These are phyloP conservation scores for Silvanus unidentatus DNA, from an alignment of 2,888 invertebrate genomes.

Conservation along the genomic window DNA sequence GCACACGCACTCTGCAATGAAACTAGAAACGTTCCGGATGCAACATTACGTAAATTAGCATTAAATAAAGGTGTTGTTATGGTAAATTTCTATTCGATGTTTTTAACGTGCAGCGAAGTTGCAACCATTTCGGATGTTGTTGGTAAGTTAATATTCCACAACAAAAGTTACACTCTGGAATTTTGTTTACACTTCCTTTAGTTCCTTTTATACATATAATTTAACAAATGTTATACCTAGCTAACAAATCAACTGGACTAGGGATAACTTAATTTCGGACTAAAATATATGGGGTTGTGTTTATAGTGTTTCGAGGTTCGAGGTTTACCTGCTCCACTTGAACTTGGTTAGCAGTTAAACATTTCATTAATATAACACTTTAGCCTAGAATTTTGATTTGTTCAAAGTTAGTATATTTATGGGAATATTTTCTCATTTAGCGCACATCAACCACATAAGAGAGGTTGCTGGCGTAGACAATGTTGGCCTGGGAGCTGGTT, in stretches of 20 bases:
- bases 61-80: slow-evolving; percentile 78
- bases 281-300: too few species aligned
- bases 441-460: slow-evolving; percentile 85
- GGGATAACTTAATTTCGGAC: too few species aligned
- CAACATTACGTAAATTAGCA: slow-evolving; percentile 64
- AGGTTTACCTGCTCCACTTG: too few species aligned
- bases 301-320: too few species aligned
- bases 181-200: neutral
- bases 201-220: neutral
- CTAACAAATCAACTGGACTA: too few species aligned
- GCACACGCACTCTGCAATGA: slow-evolving; percentile 76
- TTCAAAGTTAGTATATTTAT: too few species aligned
- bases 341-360: too few species aligned
- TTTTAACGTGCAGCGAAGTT: slow-evolving; percentile 67
- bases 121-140: slow-evolving; percentile 75
- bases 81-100: slow-evolving; percentile 80
- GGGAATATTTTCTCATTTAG: slow-evolving; percentile 50
- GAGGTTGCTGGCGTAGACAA: slow-evolving; percentile 81
- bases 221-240: too few species aligned
- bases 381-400: too few species aligned
- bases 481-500: slow-evolving; percentile 83
- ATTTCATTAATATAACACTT: too few species aligned
- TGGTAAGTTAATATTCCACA: slow-evolving; percentile 57
- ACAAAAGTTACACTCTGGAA: too few species aligned
- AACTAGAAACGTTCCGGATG: slow-evolving; percentile 75